Conservation (phyloP, 2,113 vertebrate species). For the Neolamprologus modestus region DNA sequence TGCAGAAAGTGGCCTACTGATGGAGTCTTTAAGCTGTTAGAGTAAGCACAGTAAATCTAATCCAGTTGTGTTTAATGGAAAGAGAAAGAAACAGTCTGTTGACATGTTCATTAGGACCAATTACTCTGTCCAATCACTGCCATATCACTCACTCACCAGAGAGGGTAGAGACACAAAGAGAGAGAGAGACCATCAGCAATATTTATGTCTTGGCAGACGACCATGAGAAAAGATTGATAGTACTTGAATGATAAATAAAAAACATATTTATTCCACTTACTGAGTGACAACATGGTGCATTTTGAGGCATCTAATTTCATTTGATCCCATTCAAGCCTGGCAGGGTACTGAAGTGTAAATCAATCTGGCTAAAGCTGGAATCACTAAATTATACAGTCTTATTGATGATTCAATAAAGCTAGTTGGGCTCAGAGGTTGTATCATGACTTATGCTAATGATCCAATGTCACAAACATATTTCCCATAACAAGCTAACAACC, state of each 20-base stretch:
- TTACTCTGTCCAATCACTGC: slow-evolving; percentile 56
- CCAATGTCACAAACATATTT: slow-evolving; percentile 16
- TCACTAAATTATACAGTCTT: slow-evolving; percentile 42
- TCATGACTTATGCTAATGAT: slow-evolving; percentile 49
- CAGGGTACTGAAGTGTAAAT: slow-evolving; percentile 41
- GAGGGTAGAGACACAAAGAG: neutral
- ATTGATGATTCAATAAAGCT: slow-evolving; percentile 59
- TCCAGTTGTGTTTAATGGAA: slow-evolving; percentile 65
- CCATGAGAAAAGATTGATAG: slow-evolving; percentile 21
- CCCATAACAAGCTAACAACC: slow-evolving; percentile 25
- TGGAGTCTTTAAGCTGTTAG: slow-evolving; percentile 60
- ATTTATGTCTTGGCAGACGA: slow-evolving; percentile 32
- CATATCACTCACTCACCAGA: slow-evolving; percentile 25
- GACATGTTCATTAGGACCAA: slow-evolving; percentile 68
- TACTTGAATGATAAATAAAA: slow-evolving; percentile 27
- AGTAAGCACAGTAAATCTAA: slow-evolving; percentile 66
- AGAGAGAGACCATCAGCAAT: neutral
- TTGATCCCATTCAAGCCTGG: slow-evolving; percentile 40
- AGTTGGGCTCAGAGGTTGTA: slow-evolving; percentile 9
- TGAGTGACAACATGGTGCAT: slow-evolving; percentile 34
- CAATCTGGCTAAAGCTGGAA: slow-evolving; percentile 51
- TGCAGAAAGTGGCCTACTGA: slow-evolving; percentile 46
- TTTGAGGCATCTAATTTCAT: slow-evolving; percentile 31
- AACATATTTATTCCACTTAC: slow-evolving; percentile 54
- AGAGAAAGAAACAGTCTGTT: slow-evolving; percentile 55